Percentiles rank a stretch among this genome's conserved stretches.
These are phyloP conservation scores for Machaerirhynchus nigripectus DNA, from an alignment of 2,113 vertebrate species.

Conservation along the genomic window DNA sequence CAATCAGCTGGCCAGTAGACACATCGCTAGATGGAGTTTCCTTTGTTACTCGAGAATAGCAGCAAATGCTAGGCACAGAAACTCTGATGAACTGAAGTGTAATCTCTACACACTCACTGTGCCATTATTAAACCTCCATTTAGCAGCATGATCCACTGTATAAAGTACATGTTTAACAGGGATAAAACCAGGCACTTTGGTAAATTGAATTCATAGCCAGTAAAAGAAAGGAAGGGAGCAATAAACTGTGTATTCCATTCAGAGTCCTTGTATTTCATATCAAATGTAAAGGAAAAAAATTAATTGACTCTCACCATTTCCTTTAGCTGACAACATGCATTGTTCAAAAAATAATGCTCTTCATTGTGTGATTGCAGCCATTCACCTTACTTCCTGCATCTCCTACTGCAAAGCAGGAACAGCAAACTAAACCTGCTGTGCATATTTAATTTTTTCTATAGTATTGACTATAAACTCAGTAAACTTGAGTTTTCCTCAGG, in stretches of 20 bases:
- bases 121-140: not conserved
- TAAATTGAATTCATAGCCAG: not conserved
- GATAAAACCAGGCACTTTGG: not conserved
- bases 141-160: not conserved
- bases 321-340: not conserved
- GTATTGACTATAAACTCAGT: not conserved
- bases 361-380: not conserved
- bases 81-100: not conserved
- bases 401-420: not conserved
- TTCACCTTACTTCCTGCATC: not conserved
- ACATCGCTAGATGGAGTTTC: not conserved
- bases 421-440: not conserved
- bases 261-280: not conserved
- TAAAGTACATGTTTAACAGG: not conserved
- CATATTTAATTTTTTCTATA: not conserved
- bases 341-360: not conserved
- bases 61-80: not conserved
- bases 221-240: not conserved
- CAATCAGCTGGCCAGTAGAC: not conserved
- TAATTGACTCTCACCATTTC: not conserved
- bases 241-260: not conserved
- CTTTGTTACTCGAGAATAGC: not conserved
- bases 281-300: not conserved
- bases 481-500: not conserved
- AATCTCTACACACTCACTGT: not conserved